Evolutionary conservation across 2,113 vertebrate genomes (phyloP), one percentile per base, ranked within the genome.

Genomic region (Amphiprion percula): DNA sequence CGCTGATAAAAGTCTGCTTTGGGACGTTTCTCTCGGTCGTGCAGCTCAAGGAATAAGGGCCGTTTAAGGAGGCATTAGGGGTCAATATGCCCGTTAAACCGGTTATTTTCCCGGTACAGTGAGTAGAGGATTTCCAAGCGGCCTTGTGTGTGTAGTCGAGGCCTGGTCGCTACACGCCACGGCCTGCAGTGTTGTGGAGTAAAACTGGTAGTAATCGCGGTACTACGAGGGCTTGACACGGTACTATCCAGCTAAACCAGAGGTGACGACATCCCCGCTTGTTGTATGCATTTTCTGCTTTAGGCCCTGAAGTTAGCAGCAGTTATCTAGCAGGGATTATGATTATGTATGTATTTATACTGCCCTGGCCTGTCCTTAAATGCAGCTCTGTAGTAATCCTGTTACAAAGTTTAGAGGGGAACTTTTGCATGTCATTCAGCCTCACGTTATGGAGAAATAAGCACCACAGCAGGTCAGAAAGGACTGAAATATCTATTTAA

Each of bases 211-310:
- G 93, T 94, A 94, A 91, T 91, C 87, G 83, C 87, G 77, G 88
- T 92, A 92, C 92, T 94, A 94, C 94, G 82, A 86, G 88, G 79
- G 85, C 87, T 91, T 87, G 89, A 90, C 92, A 82, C 84, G 80
- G 86, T 78, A 85, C 87, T 90, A 90, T 78, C 84, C 81, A 69
- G 89, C 86, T 80, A 75, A 83, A 87, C 56, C 83, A 63, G 87
- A 70, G 82, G 76, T 89, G 87, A 91, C 82, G 81, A 89, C 89
- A 83, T 82, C 85, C 16, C 19, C 78, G 75, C 30, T 53, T 8
- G 68, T 64, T 80, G 81, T 91, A 85, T 88, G 83, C 73, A 71
- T 77, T 69, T 68, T 7, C 70, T 68, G 69, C 68, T 83, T n/a
- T 41, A 56, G 70, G 70, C 74, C 82, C 71, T 53, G 17, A 87